phyloP scores from a whole-genome alignment of 2,888 invertebrate genomes.

The Hydrotaea cyrtoneurina region DNA sequence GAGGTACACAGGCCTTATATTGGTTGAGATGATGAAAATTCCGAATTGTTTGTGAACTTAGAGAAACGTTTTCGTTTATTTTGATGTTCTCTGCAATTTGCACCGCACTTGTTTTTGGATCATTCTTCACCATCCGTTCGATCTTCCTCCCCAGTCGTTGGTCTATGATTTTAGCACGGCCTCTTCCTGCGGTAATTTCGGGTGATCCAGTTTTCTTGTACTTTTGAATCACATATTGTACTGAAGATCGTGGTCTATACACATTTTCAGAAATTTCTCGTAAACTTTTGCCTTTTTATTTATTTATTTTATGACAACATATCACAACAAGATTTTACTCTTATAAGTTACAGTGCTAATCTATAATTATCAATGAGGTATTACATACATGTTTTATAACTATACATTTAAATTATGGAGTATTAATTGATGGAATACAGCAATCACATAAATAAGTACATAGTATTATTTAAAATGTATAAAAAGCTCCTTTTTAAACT shows the following conservation, averaged over 20 bases:
- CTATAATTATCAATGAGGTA: too few species aligned
- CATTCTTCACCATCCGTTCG: slow-evolving; percentile 35
- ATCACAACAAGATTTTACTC: too few species aligned
- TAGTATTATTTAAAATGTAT: too few species aligned
- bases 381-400: too few species aligned
- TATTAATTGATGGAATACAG: too few species aligned
- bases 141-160: slow-evolving; percentile 13
- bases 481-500: too few species aligned
- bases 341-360: too few species aligned
- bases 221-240: slow-evolving; percentile 44
- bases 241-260: slow-evolving; percentile 13
- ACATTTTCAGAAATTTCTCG: slow-evolving; percentile 17
- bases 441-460: too few species aligned
- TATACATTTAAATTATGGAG: too few species aligned
- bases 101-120: slow-evolving; percentile 38
- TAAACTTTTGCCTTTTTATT: slow-evolving; percentile 9
- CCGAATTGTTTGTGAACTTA: slow-evolving; percentile 17
- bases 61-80: slow-evolving; percentile 34
- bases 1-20: slow-evolving; percentile 28
- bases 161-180: slow-evolving; percentile 23
- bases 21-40: slow-evolving; percentile 16
- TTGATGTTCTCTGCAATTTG: slow-evolving; percentile 33
- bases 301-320: too few species aligned
- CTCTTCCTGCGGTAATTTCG: slow-evolving; percentile 25
- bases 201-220: slow-evolving; percentile 32